Evolutionary conservation across 2,113 vertebrate genomes (phyloP).

Genomic region (Girardinichthys multiradiatus): DNA sequence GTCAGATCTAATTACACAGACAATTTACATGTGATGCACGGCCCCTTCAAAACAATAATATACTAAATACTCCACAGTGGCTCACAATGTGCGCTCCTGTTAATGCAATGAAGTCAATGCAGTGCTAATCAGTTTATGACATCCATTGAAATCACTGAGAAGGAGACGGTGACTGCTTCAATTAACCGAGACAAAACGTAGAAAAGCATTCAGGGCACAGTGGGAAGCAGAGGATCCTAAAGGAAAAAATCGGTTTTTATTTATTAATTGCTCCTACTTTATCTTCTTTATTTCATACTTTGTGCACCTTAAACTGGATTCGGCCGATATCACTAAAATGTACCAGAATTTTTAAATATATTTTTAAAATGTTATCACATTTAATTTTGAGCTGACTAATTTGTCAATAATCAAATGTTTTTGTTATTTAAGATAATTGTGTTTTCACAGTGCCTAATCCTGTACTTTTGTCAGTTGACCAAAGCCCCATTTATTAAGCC

Average conservation of each 20-base stretch:
- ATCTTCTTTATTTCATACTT: too few relatives aligned
- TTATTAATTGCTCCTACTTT: too few relatives aligned
- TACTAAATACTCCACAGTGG: slow-evolving; percentile 47
- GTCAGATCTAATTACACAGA: slow-evolving; percentile 72
- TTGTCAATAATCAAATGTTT: too few relatives aligned
- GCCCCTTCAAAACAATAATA: slow-evolving; percentile 68
- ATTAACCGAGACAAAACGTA: slow-evolving; percentile 32
- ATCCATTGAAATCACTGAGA: slow-evolving; percentile 38
- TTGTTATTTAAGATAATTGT: too few relatives aligned
- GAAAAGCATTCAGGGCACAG: background rate
- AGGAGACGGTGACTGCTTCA: slow-evolving; percentile 21
- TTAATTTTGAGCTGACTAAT: too few relatives aligned
- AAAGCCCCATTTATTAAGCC: too few relatives aligned
- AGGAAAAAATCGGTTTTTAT: background rate
- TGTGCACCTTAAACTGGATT: too few relatives aligned
- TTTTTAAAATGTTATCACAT: too few relatives aligned
- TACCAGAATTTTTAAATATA: too few relatives aligned
- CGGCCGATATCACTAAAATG: too few relatives aligned
- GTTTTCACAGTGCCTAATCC: too few relatives aligned
- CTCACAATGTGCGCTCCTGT: slow-evolving; percentile 30
- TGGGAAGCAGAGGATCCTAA: background rate
- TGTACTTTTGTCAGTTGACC: too few relatives aligned
- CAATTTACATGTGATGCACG: slow-evolving; percentile 58
- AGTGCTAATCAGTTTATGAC: slow-evolving; percentile 53
- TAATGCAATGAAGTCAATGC: slow-evolving; percentile 48